A percentile compares a stretch with the other conserved stretches of the same genome.
These are phyloP conservation scores for Oxygymnocypris stewartii DNA, from an alignment of 2,113 vertebrate species.

Conservation along the genomic window DNA sequence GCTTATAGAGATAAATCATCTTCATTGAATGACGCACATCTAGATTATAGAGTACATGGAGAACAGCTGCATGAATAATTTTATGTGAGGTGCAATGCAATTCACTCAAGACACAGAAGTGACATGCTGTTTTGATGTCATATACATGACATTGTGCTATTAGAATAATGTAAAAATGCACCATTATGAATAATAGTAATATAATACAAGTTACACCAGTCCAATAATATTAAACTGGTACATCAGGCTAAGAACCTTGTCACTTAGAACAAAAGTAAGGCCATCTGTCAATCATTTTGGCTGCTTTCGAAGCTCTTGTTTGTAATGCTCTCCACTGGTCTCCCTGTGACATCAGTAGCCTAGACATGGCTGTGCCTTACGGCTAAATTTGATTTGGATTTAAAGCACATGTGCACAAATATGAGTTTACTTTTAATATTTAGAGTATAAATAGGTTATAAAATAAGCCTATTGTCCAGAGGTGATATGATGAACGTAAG, in stretches of 20 bases:
- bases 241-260: background rate
- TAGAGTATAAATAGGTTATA: constrained; percentile 29
- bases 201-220: constrained; percentile 3
- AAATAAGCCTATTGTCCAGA: constrained; percentile 4
- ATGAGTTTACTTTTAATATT: constrained; percentile 25
- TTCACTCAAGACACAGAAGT: background rate
- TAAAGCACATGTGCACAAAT: constrained; percentile 18
- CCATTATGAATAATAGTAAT: background rate
- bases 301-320: constrained; percentile 13
- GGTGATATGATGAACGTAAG: constrained; percentile 17
- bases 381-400: constrained; percentile 3
- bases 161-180: background rate
- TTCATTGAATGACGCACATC: constrained; percentile 13
- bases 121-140: constrained; percentile 6
- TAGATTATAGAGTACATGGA: constrained; percentile 13
- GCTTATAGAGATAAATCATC: constrained; percentile 1
- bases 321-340: constrained; percentile 34
- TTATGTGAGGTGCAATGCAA: background rate
- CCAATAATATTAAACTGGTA: background rate
- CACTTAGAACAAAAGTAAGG: background rate
- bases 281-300: constrained; percentile 8
- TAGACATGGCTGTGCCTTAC: constrained; percentile 5
- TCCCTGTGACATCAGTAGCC: constrained; percentile 30
- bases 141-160: background rate
- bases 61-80: constrained; percentile 34